Evolutionary conservation across 2,888 invertebrate genomes (phyloP).

Genomic region (Lamellibrachia columna): DNA sequence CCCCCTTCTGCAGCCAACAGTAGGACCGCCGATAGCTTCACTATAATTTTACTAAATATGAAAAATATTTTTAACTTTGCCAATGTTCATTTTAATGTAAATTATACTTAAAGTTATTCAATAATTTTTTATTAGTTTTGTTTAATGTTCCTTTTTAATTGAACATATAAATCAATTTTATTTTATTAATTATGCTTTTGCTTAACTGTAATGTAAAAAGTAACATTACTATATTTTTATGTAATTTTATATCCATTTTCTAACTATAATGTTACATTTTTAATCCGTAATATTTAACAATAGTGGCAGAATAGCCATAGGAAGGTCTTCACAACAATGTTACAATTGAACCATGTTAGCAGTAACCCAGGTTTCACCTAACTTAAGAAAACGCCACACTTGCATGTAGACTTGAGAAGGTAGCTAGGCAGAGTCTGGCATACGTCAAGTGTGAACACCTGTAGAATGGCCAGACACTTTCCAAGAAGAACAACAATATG

Average conservation of each 20-base stretch:
- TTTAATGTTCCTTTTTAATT: neutral
- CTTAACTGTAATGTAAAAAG: neutral
- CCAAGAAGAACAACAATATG: neutral
- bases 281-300: no score
- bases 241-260: no score
- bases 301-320: no score
- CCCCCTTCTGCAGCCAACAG: neutral
- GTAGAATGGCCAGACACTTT: slow-evolving; percentile 1
- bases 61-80: neutral
- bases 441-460: neutral
- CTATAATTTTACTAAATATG: neutral
- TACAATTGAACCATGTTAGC: neutral
- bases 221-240: no score
- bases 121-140: neutral
- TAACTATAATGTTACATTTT: no score
- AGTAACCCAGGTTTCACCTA: neutral
- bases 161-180: neutral
- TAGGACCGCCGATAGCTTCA: neutral
- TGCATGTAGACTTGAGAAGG: neutral
- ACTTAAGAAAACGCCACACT: neutral
- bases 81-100: neutral
- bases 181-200: neutral
- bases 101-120: neutral
- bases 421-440: neutral
- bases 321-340: no score